phyloP scores from a whole-genome alignment of 1,140 invertebrate species.

The Pseudomyrmex sp. region DNA sequence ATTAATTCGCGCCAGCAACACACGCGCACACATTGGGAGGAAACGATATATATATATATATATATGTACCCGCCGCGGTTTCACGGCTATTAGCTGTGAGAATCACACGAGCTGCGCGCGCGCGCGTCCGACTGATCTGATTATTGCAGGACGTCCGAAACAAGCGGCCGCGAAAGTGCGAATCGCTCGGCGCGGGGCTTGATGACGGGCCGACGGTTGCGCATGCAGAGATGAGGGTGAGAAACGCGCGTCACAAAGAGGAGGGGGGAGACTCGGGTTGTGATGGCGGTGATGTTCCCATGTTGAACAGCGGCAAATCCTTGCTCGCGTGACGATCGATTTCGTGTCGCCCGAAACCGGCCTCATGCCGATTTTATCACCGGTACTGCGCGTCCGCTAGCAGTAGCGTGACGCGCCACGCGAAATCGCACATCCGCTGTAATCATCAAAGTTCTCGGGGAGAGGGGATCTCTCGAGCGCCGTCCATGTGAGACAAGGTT shows the following conservation, averaged over 20 bases:
- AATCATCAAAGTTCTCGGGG: constrained; percentile 44
- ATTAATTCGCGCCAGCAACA: constrained; percentile 31
- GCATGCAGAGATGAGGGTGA: not conserved
- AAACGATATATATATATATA: no score
- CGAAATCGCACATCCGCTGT: constrained; percentile 25
- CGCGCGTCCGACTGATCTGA: constrained; percentile 30
- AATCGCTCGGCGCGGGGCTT: not conserved
- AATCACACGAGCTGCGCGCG: not conserved
- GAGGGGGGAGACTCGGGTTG: no score
- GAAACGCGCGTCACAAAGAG: no score
- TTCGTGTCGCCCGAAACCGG: constrained; percentile 14
- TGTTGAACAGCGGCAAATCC: constrained; percentile 25
- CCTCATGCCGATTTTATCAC: constrained; percentile 44
- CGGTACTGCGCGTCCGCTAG: no score
- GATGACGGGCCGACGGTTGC: constrained; percentile 2
- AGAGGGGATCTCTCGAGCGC: not conserved
- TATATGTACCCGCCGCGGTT: constrained; percentile 10
- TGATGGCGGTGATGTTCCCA: not conserved
- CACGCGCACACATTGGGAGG: not conserved
- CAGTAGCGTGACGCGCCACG: not conserved
- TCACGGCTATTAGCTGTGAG: constrained; percentile 43
- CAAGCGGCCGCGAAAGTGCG: constrained; percentile 41
- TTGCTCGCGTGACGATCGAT: constrained; percentile 56
- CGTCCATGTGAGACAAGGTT: constrained; percentile 25
- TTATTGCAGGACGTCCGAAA: constrained; percentile 54